Percentiles rank a stretch among this genome's conserved stretches.
phyloP scores from a whole-genome alignment of 30 jellyfish, hydroid and myxozoan species.

The Catostylus mosaicus region DNA sequence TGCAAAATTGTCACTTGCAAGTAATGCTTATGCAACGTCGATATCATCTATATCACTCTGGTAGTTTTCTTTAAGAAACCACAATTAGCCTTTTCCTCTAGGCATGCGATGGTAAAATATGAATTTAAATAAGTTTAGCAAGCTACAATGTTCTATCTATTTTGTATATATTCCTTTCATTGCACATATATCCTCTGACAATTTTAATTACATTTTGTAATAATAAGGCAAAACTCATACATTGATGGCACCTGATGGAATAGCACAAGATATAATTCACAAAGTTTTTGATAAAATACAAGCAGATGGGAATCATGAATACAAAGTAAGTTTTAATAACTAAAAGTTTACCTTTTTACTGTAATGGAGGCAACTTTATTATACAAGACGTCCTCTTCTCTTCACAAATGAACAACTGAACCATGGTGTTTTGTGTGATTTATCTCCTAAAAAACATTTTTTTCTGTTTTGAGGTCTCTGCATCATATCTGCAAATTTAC shows the following conservation, averaged over 20 bases:
- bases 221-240: conserved; percentile 89
- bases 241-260: conserved; percentile 93
- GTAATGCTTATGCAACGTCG: no score
- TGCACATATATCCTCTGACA: neutral
- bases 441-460: no score
- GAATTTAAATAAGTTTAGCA: neutral
- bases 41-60: no score
- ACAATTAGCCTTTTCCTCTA: no score
- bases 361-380: no score
- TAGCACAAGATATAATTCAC: conserved; percentile 75
- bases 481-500: conserved; percentile 87
- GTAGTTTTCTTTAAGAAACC: no score
- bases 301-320: conserved; percentile 72
- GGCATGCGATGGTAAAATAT: no score
- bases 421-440: no score
- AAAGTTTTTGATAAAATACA: conserved; percentile 75
- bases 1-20: neutral
- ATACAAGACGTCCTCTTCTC: no score
- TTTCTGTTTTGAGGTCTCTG: conserved; percentile 63
- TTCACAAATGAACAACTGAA: no score
- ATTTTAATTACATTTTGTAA: neutral
- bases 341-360: no score
- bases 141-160: neutral
- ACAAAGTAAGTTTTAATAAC: conserved; percentile 64
- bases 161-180: no score